A percentile compares a stretch with the other conserved stretches of the same genome.
Evolutionary conservation across 2,888 invertebrate genomes (phyloP).

Genomic region (Steinernema scapterisci): DNA sequence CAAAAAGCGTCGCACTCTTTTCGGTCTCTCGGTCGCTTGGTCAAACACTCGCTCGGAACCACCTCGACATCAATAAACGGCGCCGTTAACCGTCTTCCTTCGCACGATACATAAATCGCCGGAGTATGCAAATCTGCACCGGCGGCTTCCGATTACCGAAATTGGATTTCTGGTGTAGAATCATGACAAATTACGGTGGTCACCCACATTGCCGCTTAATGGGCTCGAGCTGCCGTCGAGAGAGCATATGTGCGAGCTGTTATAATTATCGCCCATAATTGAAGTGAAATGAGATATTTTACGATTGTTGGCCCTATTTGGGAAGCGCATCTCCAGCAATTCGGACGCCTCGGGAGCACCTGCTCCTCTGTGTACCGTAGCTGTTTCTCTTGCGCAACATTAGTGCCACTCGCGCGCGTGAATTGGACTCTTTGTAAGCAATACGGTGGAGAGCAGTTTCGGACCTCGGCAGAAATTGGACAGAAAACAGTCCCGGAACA

Average conservation of each 20-base stretch:
- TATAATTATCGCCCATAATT: slow-evolving; percentile 29
- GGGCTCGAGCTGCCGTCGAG: not conserved
- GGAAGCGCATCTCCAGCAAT: slow-evolving; percentile 5
- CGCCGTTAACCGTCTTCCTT: not conserved
- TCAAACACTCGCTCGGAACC: not conserved
- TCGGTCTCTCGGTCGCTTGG: slow-evolving; percentile 5
- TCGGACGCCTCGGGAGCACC: slow-evolving; percentile 9
- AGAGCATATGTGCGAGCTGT: slow-evolving; percentile 9
- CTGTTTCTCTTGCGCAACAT: slow-evolving; percentile 28
- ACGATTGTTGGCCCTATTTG: not conserved
- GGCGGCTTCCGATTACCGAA: not conserved
- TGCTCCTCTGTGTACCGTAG: not conserved
- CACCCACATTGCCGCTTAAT: not conserved
- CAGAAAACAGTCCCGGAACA: not conserved
- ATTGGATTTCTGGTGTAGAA: not conserved
- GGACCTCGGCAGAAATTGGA: not conserved
- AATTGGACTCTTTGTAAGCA: slow-evolving; percentile 6
- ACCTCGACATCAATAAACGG: not conserved
- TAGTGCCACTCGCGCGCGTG: slow-evolving; percentile 22
- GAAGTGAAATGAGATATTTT: slow-evolving; percentile 27
- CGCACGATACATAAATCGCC: not conserved
- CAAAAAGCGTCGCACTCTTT: slow-evolving; percentile 25
- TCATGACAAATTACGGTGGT: slow-evolving; percentile 24
- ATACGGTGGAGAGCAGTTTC: not conserved
- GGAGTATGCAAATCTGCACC: slow-evolving; percentile 5